These are phyloP conservation scores for Uria aalge DNA, from an alignment of 2,113 vertebrate species.

Conservation along the genomic window DNA sequence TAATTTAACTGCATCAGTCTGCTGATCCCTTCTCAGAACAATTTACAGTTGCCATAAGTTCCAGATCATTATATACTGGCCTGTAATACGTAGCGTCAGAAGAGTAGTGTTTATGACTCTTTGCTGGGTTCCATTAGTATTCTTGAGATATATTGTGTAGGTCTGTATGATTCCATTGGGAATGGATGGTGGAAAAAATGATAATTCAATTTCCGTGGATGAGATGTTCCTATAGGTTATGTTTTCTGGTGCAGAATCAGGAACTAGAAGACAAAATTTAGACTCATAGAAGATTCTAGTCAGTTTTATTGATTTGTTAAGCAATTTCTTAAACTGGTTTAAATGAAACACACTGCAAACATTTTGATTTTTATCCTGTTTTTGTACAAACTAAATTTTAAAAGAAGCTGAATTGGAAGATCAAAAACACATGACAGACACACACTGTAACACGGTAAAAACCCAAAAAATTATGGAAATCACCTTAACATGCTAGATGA, in stretches of 20 bases:
- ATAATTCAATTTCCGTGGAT: constrained; percentile 75
- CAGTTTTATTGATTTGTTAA: background rate
- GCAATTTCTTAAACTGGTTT: background rate
- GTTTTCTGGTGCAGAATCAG: constrained; percentile 77
- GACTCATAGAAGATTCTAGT: background rate
- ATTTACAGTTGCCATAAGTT: background rate
- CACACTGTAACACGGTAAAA: background rate
- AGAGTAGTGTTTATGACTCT: constrained; percentile 71
- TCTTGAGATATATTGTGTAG: constrained; percentile 77
- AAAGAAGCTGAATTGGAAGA: background rate
- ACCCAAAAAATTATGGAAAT: background rate
- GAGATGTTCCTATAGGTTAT: constrained; percentile 78
- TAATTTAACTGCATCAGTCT: background rate
- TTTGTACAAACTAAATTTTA: background rate
- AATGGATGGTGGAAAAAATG: constrained; percentile 71
- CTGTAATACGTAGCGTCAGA: constrained; percentile 64
- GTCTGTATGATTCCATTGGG: constrained; percentile 78
- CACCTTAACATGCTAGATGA: background rate
- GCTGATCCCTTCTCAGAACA: background rate
- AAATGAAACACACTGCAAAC: background rate
- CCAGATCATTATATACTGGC: constrained; percentile 47
- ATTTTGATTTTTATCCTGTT: background rate
- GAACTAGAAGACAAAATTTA: constrained; percentile 66
- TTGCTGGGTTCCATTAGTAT: constrained; percentile 59
- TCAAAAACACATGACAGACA: background rate